Percentiles rank a stretch among this genome's conserved stretches.
Conservation (phyloP, 2,113 vertebrate genomes). For the Melospiza melodia region DNA sequence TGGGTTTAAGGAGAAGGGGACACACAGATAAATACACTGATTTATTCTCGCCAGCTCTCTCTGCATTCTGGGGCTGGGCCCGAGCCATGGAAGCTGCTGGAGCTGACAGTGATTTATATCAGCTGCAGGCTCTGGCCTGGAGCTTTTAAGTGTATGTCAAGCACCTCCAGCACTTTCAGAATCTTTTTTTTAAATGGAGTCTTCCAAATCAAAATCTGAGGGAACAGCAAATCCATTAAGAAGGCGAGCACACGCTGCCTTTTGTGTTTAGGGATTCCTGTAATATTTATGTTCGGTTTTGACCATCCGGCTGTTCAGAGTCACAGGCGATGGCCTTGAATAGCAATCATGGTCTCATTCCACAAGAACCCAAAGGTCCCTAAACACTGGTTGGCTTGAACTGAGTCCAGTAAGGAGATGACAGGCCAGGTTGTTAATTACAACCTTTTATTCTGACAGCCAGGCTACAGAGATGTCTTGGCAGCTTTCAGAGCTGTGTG, state of each 20-base stretch:
- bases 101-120: slow-evolving; percentile 41
- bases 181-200: slow-evolving; percentile 5
- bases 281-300: not conserved
- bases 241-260: not conserved
- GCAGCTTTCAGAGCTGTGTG: not conserved
- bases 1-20: slow-evolving; percentile 48
- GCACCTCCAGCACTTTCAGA: slow-evolving; percentile 35
- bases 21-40: slow-evolving; percentile 15
- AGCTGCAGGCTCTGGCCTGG: slow-evolving; percentile 15
- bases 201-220: slow-evolving; percentile 38
- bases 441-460: not conserved
- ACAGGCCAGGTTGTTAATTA: not conserved
- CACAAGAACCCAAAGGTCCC: not conserved
- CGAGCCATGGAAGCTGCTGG: not conserved
- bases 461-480: not conserved
- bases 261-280: slow-evolving; percentile 2
- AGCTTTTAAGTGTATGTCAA: slow-evolving; percentile 54
- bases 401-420: not conserved
- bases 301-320: not conserved
- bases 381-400: not conserved
- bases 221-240: not conserved
- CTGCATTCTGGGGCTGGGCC: not conserved
- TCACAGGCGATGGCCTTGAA: not conserved
- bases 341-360: not conserved
- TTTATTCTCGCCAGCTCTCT: not conserved